Evolutionary conservation across 2,888 invertebrate genomes (phyloP), one percentile per base, ranked within the genome.

Genomic region (Steinernema carpocapsae): DNA sequence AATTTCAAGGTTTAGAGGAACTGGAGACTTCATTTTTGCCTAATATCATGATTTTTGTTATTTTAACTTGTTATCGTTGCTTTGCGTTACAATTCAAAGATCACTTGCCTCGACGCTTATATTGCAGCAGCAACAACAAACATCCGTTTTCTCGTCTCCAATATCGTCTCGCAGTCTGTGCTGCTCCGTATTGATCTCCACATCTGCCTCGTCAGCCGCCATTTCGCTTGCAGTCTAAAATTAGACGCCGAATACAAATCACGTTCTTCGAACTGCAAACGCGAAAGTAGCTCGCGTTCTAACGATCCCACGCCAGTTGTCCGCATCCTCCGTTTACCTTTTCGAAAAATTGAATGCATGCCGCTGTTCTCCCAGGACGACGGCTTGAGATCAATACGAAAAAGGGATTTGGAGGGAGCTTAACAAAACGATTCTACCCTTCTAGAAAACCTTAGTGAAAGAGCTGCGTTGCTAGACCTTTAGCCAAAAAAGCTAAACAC

Each of bases 91-190:
- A 10, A 48, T 19, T 48, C 4, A 10, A 10, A 19, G 17, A 48
- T 4, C 48, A 17, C 48, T 48, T 48, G 19, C 48, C 48, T 48
- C 19, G 48, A 37, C 52, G 52, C 24, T 19, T 1, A 52, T n/a
- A 19, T 24, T 52, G 52, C 52, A 52, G 52, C 52, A 52, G 12
- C 52, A 52, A 12, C 52, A 52, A 52, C 52, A 22, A 19, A 52
- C 52, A 52, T 52, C 19, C 24, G 19, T 52, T 2, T 22, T 12
- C 22, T 22, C 24, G 52, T 52, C 24, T 2, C 22, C 52, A n/a
- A 19, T 22, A 12, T 52, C 12, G 12, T 24, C 52, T 10, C 37
- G 3, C 37, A 37, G 37, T 37, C 37, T 3, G 10, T 37, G 37
- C 37, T 37, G 37, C 37, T 37, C 37, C 37, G 37, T 10, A 10